Evolutionary conservation across 1,140 invertebrate genomes (phyloP).

Genomic region (Camponotus pennsylvanicus): DNA sequence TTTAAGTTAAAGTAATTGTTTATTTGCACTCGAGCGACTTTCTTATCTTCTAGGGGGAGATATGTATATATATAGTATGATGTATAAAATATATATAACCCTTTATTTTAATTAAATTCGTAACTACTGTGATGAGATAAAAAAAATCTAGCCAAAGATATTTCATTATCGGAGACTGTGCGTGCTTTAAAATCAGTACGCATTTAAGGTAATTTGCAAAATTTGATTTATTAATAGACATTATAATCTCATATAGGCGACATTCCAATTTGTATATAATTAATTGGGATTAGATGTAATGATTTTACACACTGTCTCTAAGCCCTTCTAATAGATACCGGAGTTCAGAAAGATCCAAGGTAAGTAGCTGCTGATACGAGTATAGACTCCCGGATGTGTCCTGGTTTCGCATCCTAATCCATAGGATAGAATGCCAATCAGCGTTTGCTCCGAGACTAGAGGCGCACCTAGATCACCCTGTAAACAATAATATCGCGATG

Average conservation of each 20-base stretch:
- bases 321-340: slow-evolving; percentile 22
- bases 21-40: slow-evolving; percentile 28
- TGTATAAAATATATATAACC: not conserved
- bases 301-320: not conserved
- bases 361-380: slow-evolving; percentile 88
- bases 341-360: slow-evolving; percentile 84
- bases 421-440: slow-evolving; percentile 91
- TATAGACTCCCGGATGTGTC: slow-evolving; percentile 90
- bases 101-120: slow-evolving; percentile 19
- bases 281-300: not conserved
- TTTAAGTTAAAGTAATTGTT: slow-evolving; percentile 37
- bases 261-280: not conserved
- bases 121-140: not conserved
- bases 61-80: not conserved
- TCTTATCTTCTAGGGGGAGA: not conserved
- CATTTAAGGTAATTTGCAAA: slow-evolving; percentile 5
- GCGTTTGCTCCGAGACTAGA: slow-evolving; percentile 85
- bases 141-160: slow-evolving; percentile 8
- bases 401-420: slow-evolving; percentile 90
- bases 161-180: not conserved
- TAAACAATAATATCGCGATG: slow-evolving; percentile 62
- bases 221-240: slow-evolving; percentile 19
- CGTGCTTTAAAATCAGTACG: not conserved
- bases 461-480: slow-evolving; percentile 88
- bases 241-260: not conserved